These are phyloP conservation scores for Agonum fuliginosum DNA, from an alignment of 2,888 invertebrate species.

Conservation along the genomic window DNA sequence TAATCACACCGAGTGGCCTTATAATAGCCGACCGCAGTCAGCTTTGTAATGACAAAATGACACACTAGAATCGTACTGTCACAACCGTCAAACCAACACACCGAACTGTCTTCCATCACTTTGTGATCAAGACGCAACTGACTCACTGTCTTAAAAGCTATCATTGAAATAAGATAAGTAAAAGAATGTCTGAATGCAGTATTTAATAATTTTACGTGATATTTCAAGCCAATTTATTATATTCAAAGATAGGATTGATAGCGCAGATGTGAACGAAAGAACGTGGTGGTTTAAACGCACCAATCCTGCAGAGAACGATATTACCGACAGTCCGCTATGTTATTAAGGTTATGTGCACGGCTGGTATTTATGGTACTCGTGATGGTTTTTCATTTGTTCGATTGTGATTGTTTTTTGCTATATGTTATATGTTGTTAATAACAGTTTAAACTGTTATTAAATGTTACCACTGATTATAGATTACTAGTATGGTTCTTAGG, in stretches of 20 bases:
- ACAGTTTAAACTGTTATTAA: constrained; percentile 43
- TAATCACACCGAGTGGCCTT: constrained; percentile 47
- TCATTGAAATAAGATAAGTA: constrained; percentile 72
- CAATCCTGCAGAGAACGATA: constrained; percentile 46
- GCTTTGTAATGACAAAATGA: constrained; percentile 73
- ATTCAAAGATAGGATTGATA: constrained; percentile 69
- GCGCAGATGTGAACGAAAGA: constrained; percentile 40
- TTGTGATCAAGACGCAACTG: constrained; percentile 60
- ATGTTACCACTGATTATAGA: constrained; percentile 31
- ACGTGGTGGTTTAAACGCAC: constrained; percentile 31
- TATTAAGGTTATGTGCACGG: constrained; percentile 52
- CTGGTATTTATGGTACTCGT: constrained; percentile 40
- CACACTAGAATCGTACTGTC: constrained; percentile 70
- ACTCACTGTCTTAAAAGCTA: constrained; percentile 70
- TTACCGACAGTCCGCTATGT: constrained; percentile 51
- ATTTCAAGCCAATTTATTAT: constrained; percentile 72
- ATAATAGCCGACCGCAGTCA: constrained; percentile 45
- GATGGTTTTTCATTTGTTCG: constrained; percentile 37
- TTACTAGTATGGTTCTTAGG: neutral
- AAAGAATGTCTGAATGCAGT: constrained; percentile 70
- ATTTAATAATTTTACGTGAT: constrained; percentile 74
- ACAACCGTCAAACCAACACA: constrained; percentile 65
- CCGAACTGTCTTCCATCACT: neutral
- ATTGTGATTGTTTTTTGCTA: constrained; percentile 38
- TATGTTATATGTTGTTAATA: constrained; percentile 39